Conservation (phyloP, 2,888 invertebrate species). For the Drosophila nr. perissopoda region DNA sequence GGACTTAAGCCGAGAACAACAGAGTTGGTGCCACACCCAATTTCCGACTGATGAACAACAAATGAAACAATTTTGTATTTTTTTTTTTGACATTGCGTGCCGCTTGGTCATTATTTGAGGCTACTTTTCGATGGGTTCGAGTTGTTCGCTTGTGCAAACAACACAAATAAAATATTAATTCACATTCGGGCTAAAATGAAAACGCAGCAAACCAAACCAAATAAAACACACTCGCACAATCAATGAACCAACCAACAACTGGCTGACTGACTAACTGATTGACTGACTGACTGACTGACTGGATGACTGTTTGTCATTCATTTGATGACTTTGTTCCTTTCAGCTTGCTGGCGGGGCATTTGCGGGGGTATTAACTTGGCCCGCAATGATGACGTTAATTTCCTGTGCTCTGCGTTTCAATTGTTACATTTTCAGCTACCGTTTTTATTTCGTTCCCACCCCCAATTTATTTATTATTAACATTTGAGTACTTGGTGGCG, state of each 20-base stretch:
- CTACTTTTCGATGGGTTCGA: slow-evolving; percentile 19
- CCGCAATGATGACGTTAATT: slow-evolving; percentile 58
- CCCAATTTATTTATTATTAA: slow-evolving; percentile 48
- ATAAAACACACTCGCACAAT: slow-evolving; percentile 26
- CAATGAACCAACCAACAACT: slow-evolving; percentile 27
- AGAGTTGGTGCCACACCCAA: slow-evolving; percentile 30
- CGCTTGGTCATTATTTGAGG: slow-evolving; percentile 62
- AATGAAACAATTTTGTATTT: neutral
- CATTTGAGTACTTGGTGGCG: slow-evolving; percentile 38
- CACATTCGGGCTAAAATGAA: slow-evolving; percentile 34
- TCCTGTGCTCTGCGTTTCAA: slow-evolving; percentile 55
- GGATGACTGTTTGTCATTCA: slow-evolving; percentile 37
- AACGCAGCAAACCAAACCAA: slow-evolving; percentile 33
- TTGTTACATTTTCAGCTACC: slow-evolving; percentile 44
- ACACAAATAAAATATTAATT: slow-evolving; percentile 68
- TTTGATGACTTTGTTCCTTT: slow-evolving; percentile 59
- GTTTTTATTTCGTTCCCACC: slow-evolving; percentile 8
- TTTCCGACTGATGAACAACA: slow-evolving; percentile 10
- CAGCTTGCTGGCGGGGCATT: neutral
- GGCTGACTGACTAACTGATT: slow-evolving; percentile 3
- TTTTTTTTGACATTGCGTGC: slow-evolving; percentile 61
- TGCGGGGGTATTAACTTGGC: slow-evolving; percentile 12
- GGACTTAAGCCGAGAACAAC: slow-evolving; percentile 2
- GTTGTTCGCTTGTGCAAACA: slow-evolving; percentile 56
- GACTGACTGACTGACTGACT: slow-evolving; percentile 16